Conservation (phyloP, 37 sponge, comb jelly and placozoan genomes). For the Cladorhizidae sp. region DNA sequence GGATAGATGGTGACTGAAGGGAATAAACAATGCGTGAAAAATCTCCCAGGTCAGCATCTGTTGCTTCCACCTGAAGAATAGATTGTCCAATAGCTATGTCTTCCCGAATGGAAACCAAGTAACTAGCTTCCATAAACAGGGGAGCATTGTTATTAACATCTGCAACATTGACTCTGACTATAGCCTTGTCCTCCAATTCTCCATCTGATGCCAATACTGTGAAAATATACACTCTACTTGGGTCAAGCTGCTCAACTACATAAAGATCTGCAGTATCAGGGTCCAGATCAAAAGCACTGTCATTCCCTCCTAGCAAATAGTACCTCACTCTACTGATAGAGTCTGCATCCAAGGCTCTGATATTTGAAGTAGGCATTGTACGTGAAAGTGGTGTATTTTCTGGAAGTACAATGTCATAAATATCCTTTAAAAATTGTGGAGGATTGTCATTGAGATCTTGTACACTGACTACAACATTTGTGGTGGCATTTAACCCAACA, state of each 20-base stretch:
- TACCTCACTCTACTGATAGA: slow-evolving; percentile 45
- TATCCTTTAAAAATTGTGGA: slow-evolving; percentile 43
- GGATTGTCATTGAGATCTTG: slow-evolving; percentile 66
- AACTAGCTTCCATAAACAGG: slow-evolving; percentile 23
- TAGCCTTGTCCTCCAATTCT: slow-evolving; percentile 18
- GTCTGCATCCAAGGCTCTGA: slow-evolving; percentile 56
- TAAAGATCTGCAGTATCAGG: slow-evolving; percentile 38
- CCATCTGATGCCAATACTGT: slow-evolving; percentile 53
- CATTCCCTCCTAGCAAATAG: slow-evolving; percentile 37
- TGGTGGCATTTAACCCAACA: slow-evolving; percentile 21
- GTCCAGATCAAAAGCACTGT: slow-evolving; percentile 43
- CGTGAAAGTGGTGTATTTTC: slow-evolving; percentile 24
- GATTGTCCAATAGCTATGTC: slow-evolving; percentile 23
- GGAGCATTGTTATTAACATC: slow-evolving; percentile 67
- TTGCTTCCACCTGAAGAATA: slow-evolving; percentile 47
- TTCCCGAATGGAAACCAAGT: slow-evolving; percentile 35
- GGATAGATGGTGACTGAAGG: neutral
- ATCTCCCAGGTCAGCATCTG: slow-evolving; percentile 26
- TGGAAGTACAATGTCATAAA: slow-evolving; percentile 7
- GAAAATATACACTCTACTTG: slow-evolving; percentile 25
- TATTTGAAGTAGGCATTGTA: slow-evolving; percentile 36
- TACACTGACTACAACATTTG: slow-evolving; percentile 34
- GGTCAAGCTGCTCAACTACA: slow-evolving; percentile 9
- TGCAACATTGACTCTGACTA: slow-evolving; percentile 8
- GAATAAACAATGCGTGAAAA: slow-evolving; percentile 8